Evolutionary conservation across 2,797 vertebrate genomes (phyloP).

Genomic region (Alosa sapidissima): DNA sequence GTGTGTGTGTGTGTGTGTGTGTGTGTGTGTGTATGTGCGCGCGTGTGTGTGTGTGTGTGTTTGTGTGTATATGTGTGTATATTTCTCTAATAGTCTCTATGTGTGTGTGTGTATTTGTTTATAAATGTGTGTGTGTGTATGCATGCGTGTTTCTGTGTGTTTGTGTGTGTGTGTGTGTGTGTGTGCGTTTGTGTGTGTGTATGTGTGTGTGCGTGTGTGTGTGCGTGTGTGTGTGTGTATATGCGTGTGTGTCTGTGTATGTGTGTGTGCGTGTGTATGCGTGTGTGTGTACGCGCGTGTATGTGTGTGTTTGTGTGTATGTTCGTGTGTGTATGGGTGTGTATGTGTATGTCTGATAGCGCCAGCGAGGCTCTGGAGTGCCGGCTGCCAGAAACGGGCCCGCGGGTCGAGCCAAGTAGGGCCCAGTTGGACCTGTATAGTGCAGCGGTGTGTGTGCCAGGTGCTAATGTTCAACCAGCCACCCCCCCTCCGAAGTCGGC

Average conservation of each 20-base stretch:
- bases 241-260: constrained; percentile 16
- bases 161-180: background rate
- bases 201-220: background rate
- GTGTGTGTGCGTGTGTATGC: background rate
- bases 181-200: background rate
- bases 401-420: background rate
- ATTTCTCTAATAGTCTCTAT: background rate
- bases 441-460: background rate
- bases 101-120: background rate
- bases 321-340: constrained; percentile 16
- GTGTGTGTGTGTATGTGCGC: background rate
- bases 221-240: background rate
- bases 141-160: background rate
- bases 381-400: background rate
- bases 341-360: background rate
- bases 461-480: background rate
- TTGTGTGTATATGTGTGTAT: background rate
- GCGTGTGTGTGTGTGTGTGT: background rate
- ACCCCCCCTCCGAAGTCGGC: background rate
- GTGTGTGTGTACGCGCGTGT: background rate
- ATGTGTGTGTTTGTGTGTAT: background rate
- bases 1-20: background rate
- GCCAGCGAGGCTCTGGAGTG: background rate
- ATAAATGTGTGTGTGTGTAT: background rate
- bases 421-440: background rate